A percentile compares a stretch with the other conserved stretches of the same genome.
Conservation (phyloP, 1,140 invertebrate species). For the Drosophila equinoxialis region DNA sequence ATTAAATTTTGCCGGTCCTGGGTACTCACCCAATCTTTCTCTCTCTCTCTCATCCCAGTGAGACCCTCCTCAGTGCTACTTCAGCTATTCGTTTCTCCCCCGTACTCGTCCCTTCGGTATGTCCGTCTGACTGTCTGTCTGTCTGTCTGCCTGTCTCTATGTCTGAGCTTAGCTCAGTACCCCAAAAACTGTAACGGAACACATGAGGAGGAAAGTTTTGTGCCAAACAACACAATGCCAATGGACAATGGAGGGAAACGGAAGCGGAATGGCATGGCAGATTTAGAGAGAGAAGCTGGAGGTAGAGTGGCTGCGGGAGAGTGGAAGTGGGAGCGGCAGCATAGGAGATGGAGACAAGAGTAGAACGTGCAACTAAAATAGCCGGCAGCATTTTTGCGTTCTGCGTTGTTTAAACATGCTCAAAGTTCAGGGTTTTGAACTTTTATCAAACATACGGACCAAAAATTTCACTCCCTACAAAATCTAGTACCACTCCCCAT, state of each 20-base stretch:
- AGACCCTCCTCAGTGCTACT: too few relatives aligned
- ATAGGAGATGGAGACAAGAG: background rate
- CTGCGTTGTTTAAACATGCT: slow-evolving; percentile 81
- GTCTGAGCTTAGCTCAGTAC: slow-evolving; percentile 10
- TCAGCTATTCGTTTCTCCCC: too few relatives aligned
- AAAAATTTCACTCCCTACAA: slow-evolving; percentile 13
- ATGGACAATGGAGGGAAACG: slow-evolving; percentile 30
- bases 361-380: slow-evolving; percentile 75
- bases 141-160: background rate
- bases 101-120: too few relatives aligned
- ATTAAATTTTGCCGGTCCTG: slow-evolving; percentile 71
- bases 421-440: slow-evolving; percentile 80
- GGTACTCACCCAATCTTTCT: slow-evolving; percentile 1
- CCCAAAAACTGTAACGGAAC: slow-evolving; percentile 59
- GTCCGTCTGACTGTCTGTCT: background rate
- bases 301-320: background rate
- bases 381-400: slow-evolving; percentile 81
- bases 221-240: slow-evolving; percentile 42
- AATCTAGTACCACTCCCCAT: too few relatives aligned
- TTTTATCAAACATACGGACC: slow-evolving; percentile 76
- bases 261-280: slow-evolving; percentile 1
- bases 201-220: slow-evolving; percentile 44
- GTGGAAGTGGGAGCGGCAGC: background rate
- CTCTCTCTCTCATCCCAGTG: too few relatives aligned
- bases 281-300: background rate